Evolutionary conservation across 2,888 invertebrate genomes (phyloP), one percentile per base, ranked within the genome.

Genomic region (Drosophila neonasuta): DNA sequence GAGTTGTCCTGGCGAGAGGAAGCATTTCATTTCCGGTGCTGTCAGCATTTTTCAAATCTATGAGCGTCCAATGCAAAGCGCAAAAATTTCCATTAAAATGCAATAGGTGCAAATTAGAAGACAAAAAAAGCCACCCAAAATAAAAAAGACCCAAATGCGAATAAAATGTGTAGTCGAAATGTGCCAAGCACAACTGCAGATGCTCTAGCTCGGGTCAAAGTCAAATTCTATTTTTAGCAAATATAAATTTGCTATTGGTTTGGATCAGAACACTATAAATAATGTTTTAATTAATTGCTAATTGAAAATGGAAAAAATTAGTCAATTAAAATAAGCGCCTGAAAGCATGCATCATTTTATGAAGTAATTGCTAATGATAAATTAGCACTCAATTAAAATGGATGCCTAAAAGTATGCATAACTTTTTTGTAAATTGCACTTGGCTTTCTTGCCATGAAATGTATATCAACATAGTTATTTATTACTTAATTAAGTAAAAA

Each of bases 41-140:
- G 89, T 89, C 89, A 79, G 73, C 84, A 78, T 84, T 89, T 88
- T 77, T 85, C 55, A 68, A 88, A 89, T 88, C 79, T 88, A 89
- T 88, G 88, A 72, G 80, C 71, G 70, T 71, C 75, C 74, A 79
- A 86, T 86, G 79, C 83, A 87, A 85, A 84, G 68, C 66, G 63
- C 36, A 72, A 60, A 71, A 85, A 86, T 77, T 77, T 71, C 83
- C 81, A 86, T 86, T 82, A 83, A 81, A 82, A 74, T 64, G 81
- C 80, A 73, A 85, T 78, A 85, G 80, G 82, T 86, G 83, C 79
- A 85, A 85, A 83, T 86, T 86, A 82, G 68, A 75, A 68, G 74
- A 70, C 69, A 68, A 68, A 72, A 72, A 80, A 78, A 58, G 52
- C 51, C 34, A 41, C n/a, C 51, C 57, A 32, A 45, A 50, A 24